Conservation (phyloP, 2,113 vertebrate species). For the cattle (Bos taurus) region DNA sequence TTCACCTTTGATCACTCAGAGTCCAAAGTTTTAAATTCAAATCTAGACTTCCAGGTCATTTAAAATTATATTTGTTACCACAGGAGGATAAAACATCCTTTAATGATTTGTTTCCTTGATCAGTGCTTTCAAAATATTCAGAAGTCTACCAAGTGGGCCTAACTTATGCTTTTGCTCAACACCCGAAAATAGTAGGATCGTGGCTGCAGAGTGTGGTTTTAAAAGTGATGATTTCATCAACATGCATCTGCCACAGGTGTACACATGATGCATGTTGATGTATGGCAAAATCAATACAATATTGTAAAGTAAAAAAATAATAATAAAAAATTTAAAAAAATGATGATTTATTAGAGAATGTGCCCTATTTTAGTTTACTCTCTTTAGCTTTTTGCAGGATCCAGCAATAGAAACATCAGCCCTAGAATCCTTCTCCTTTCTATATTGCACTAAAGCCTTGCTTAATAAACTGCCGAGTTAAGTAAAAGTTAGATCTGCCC, state of each 20-base stretch:
- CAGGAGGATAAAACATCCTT: background rate
- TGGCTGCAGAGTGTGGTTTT: background rate
- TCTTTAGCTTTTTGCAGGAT: background rate
- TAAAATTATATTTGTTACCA: background rate
- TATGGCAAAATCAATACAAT: too few species aligned
- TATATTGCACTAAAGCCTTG: background rate
- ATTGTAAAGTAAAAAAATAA: too few species aligned
- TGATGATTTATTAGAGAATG: background rate
- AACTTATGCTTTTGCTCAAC: fast-evolving
- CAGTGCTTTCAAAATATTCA: background rate
- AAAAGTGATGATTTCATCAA: background rate
- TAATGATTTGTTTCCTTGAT: background rate
- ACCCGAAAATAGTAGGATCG: background rate
- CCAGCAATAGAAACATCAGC: background rate
- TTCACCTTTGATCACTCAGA: background rate
- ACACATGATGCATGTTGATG: too few species aligned
- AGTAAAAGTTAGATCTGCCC: background rate
- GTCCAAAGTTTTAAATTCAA: background rate
- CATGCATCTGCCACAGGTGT: too few species aligned
- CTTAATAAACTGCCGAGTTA: background rate
- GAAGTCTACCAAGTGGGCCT: background rate
- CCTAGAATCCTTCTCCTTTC: background rate
- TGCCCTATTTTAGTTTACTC: background rate
- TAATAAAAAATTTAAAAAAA: too few species aligned
- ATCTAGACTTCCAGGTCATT: background rate